Evolutionary conservation across 2,797 vertebrate species (phyloP).

Genomic region (Pseudochaenichthys georgianus): DNA sequence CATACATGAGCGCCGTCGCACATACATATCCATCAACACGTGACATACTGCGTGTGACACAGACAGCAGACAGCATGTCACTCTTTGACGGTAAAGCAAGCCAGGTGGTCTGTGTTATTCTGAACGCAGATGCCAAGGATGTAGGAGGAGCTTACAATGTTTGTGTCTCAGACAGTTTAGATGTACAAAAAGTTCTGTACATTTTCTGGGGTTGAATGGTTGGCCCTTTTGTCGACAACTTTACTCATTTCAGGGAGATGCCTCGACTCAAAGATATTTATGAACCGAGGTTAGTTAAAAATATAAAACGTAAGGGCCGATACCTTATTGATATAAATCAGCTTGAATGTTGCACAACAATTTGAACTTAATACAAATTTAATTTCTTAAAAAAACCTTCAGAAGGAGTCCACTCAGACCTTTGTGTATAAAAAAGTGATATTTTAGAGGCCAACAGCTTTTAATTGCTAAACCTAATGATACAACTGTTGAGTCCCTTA

Average conservation of each 20-base stretch:
- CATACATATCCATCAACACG: not conserved
- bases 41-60: constrained; percentile 1
- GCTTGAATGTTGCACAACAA: not conserved
- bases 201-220: constrained; percentile 7
- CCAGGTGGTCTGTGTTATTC: constrained; percentile 26
- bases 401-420: not conserved
- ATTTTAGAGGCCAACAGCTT: not conserved
- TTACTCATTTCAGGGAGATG: not conserved
- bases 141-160: constrained; percentile 26
- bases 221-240: not conserved
- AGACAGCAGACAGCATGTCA: not conserved
- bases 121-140: constrained; percentile 7
- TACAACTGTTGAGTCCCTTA: not conserved
- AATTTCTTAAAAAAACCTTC: not conserved
- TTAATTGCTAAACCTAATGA: not conserved
- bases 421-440: not conserved
- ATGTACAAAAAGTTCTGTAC: not conserved
- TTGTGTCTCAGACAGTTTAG: constrained; percentile 16
- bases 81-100: constrained; percentile 1
- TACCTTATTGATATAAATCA: not conserved
- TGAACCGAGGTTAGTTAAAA: not conserved
- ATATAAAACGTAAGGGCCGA: not conserved
- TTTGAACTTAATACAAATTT: too few relatives aligned
- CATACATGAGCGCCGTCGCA: not conserved
- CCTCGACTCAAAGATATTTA: not conserved